Conservation (phyloP, 2,888 invertebrate genomes). For the Brachyptera putata region DNA sequence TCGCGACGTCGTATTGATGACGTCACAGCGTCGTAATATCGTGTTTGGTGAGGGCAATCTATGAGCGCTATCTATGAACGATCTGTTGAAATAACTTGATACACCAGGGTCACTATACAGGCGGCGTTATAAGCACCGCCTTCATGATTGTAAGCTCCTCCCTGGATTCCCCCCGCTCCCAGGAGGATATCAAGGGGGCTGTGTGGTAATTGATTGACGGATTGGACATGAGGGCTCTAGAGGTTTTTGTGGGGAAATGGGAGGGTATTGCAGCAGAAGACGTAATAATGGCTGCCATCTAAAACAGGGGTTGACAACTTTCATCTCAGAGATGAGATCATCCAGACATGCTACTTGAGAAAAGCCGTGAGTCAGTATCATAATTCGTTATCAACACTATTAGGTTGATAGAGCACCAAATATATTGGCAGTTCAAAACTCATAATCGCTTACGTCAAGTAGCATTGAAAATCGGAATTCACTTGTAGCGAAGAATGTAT, state of each 20-base stretch:
- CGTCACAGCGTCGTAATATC: no score
- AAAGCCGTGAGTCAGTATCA: no score
- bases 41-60: no score
- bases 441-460: no score
- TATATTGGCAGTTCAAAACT: no score
- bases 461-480: no score
- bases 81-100: neutral
- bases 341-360: no score
- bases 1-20: no score
- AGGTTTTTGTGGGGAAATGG: constrained; percentile 21
- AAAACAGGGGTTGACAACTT: constrained; percentile 12
- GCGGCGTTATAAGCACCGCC: neutral
- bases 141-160: neutral
- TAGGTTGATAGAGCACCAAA: no score
- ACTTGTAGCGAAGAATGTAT: no score
- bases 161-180: neutral
- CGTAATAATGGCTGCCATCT: constrained; percentile 26
- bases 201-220: constrained; percentile 26
- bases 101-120: neutral
- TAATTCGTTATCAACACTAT: no score
- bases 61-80: neutral
- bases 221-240: constrained; percentile 22
- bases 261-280: constrained; percentile 19
- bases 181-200: neutral
- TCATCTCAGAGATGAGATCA: no score